Conservation (phyloP, 2,797 vertebrate species). For the Halcyon smyrnensis region DNA sequence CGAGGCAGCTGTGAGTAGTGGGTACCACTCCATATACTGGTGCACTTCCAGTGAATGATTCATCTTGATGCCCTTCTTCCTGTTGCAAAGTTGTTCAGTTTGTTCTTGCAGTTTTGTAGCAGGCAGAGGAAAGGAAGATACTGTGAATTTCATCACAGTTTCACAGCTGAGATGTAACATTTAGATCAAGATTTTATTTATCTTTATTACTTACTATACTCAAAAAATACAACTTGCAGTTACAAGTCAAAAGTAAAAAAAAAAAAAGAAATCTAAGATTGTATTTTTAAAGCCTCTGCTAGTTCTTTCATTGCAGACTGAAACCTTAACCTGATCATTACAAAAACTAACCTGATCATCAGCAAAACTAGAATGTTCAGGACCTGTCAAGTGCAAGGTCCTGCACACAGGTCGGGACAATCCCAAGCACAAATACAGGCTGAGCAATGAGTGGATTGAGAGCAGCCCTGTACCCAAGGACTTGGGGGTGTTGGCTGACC, state of each 20-base stretch:
- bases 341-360: not conserved
- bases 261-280: not conserved
- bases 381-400: not conserved
- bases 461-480: not conserved
- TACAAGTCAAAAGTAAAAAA: not conserved
- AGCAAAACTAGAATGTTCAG: not conserved
- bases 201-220: not conserved
- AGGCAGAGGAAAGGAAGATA: not conserved
- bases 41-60: not conserved
- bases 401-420: not conserved
- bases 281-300: not conserved
- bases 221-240: not conserved
- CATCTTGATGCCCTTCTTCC: not conserved
- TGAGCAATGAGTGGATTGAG: too few species aligned
- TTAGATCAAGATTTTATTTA: not conserved
- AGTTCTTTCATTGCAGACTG: not conserved
- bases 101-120: not conserved
- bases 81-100: not conserved
- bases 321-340: not conserved
- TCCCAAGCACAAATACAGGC: not conserved
- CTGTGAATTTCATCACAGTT: not conserved
- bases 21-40: not conserved
- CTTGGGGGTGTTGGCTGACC: not conserved
- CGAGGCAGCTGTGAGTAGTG: fast-evolving
- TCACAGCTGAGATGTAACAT: not conserved